Base-by-base conservation (phyloP, 2,113 vertebrate genomes). In the Asarcornis scutulata region DNA sequence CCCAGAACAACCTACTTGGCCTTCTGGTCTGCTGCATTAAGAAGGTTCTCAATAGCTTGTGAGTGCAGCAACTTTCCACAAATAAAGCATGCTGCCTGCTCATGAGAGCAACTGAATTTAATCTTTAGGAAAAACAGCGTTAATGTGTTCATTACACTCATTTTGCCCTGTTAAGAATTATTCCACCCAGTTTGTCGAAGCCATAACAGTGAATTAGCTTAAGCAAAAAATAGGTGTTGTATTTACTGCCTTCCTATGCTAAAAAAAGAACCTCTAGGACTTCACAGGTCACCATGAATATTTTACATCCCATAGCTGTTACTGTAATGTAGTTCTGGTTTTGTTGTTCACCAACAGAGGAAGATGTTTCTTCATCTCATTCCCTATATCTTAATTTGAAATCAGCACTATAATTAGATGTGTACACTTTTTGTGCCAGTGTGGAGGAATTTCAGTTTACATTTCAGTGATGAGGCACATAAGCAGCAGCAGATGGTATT, bases 401-500 rank as follows among this genome's bases (percentile, higher is more conserved):
- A 52, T 26, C 50, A 25, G 50, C 50, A 26, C 50, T 52, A 26
- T 52, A 52, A 52, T 52, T 52, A 52, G 23, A 52, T 26, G 38
- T 23, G 27, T 79, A 74, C 20, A 32, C 48, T 95, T 86, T 4
- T 75, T 83, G 40, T 94, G 69, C 48, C 58, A 79, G 15, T 23
- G n/a, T 84, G 53, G 60, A 88, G 53, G 53, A 93, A 90, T 92
- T 96, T 94, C 93, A 89, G 92, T 93, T 96, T 96, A 93, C 58
- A 59, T 94, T 89, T 93, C 83, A 58, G n/a, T 62, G 90, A 96
- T 44, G 73, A 93, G 53, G 52, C 48, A 84, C 83, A 91, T 88
- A 83, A 96, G 88, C 76, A 96, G 60, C 62, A 91, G 53, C 95
- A 96, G 90, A 96, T 97, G 95, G 95, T 93, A 82, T 83, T 59